These are phyloP conservation scores for Phalacrocorax brasilianus DNA, from an alignment of 2,113 vertebrate species.

Conservation along the genomic window DNA sequence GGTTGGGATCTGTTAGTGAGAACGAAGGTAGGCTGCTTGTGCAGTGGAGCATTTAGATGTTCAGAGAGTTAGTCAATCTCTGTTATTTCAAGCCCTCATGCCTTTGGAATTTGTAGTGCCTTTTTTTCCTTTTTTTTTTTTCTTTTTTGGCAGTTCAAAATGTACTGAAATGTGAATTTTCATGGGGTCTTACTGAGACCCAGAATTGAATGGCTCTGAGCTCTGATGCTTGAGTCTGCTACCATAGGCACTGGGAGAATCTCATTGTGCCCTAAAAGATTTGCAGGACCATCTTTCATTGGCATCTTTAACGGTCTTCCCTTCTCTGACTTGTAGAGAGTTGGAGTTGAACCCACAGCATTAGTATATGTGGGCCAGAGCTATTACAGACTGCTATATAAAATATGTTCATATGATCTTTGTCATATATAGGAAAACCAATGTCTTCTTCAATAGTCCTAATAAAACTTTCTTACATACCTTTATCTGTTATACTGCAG, in stretches of 20 bases:
- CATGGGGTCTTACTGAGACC: not conserved
- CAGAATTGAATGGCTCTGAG: not conserved
- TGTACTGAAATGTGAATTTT: not conserved
- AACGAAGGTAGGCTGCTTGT: not conserved
- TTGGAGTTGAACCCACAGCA: not conserved
- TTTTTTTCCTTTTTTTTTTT: too few relatives aligned
- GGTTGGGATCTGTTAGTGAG: not conserved
- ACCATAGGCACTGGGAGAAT: fast-evolving
- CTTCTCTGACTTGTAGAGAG: not conserved
- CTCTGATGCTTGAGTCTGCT: not conserved
- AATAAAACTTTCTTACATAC: not conserved
- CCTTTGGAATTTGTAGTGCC: not conserved
- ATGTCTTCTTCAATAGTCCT: not conserved
- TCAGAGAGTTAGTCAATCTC: not conserved
- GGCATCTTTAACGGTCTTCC: not conserved
- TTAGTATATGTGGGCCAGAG: not conserved
- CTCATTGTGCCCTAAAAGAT: not conserved
- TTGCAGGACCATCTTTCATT: not conserved
- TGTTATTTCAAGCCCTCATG: not conserved
- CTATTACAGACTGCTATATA: not conserved
- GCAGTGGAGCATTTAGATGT: not conserved
- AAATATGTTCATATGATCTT: not conserved
- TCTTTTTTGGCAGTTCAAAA: not conserved
- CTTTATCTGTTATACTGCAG: not conserved
- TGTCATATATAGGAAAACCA: not conserved